phyloP scores from a whole-genome alignment of 2,888 invertebrate species.

The Crocallis elinguaria region DNA sequence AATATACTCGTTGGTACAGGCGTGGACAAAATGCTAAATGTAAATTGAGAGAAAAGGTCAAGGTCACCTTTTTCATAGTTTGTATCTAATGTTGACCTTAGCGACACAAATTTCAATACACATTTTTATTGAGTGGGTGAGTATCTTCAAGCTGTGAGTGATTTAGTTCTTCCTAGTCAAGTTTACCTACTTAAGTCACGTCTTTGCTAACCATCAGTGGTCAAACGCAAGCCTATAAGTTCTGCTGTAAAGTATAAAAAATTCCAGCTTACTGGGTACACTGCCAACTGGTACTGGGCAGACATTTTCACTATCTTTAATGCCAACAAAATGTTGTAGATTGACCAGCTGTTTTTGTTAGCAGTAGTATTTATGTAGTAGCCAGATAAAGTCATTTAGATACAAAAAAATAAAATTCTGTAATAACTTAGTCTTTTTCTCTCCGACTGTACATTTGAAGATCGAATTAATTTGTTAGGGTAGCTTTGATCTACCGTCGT shows the following conservation, averaged over 20 bases:
- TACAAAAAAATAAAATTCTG: background rate
- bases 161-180: too few species aligned
- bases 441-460: constrained; percentile 13
- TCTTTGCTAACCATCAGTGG: too few species aligned
- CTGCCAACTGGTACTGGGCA: too few species aligned
- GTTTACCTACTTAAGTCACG: too few species aligned
- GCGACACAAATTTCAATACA: constrained; percentile 1
- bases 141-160: too few species aligned
- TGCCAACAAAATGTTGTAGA: too few species aligned
- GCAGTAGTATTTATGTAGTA: background rate
- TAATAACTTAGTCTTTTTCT: background rate
- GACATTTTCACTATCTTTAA: too few species aligned
- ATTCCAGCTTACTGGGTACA: too few species aligned
- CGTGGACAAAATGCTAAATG: constrained; percentile 16
- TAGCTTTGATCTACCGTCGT: constrained; percentile 30
- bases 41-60: constrained; percentile 9
- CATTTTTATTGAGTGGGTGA: background rate
- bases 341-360: background rate
- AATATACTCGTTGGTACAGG: constrained; percentile 14
- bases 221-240: too few species aligned
- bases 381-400: background rate
- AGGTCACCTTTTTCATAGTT: constrained; percentile 11
- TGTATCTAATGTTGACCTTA: background rate
- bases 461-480: constrained; percentile 34
- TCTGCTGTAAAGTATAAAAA: too few species aligned